These are phyloP conservation scores for Toxotes chatareus DNA, from an alignment of 2,113 vertebrate species.

Conservation along the genomic window DNA sequence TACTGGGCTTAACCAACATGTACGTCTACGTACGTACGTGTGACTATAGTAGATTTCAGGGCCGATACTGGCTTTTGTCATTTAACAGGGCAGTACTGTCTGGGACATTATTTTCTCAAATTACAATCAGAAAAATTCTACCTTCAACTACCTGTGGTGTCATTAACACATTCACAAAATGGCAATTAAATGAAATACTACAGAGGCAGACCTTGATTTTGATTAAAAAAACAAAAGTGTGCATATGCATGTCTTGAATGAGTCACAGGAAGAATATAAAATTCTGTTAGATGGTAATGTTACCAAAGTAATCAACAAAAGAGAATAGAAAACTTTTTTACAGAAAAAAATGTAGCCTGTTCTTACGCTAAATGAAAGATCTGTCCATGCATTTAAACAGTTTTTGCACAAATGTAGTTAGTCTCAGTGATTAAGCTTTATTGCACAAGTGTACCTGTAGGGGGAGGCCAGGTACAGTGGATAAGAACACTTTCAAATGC, in stretches of 20 bases:
- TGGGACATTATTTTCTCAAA: neutral
- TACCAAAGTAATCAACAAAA: neutral
- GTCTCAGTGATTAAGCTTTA: neutral
- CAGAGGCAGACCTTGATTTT: neutral
- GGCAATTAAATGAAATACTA: neutral
- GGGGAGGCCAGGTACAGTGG: constrained; percentile 4
- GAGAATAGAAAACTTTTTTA: neutral
- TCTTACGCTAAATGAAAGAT: neutral
- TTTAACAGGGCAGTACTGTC: neutral
- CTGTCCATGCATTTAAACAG: neutral
- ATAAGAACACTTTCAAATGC: neutral
- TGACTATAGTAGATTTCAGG: no score
- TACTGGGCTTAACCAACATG: no score
- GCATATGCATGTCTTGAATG: neutral
- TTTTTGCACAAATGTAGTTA: constrained; percentile 13
- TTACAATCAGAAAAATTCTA: neutral
- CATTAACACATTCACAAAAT: neutral
- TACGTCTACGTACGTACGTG: no score
- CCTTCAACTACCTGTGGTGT: neutral
- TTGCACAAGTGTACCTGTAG: constrained; percentile 25
- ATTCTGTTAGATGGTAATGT: neutral
- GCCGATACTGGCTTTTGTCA: neutral
- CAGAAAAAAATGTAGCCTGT: neutral
- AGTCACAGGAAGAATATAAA: neutral
- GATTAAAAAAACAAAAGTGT: neutral